Evolutionary conservation across 2,113 vertebrate genomes (phyloP), one percentile per base, ranked within the genome.

Genomic region (Cettia cetti): DNA sequence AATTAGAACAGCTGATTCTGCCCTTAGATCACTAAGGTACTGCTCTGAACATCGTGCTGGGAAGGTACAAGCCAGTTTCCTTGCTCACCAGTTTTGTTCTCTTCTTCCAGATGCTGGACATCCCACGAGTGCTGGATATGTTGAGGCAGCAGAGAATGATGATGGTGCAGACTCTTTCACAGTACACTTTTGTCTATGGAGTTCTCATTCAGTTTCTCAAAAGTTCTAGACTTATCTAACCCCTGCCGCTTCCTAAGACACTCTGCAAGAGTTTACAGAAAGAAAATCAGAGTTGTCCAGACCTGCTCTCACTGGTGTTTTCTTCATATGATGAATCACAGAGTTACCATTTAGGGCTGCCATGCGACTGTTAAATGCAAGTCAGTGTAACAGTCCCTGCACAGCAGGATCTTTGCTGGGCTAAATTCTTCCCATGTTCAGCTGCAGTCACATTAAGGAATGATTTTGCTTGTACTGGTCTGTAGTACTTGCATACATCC

Each of bases 171-270:
- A 99, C 99, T 2, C 97, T 99, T 76, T 98, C 99, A 0, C 99
- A 99, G 97, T 99, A 99, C 97, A 99, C 97, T 22, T 99, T 99
- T 9, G 98, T 99, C 89, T 99, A 99, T 96, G 98, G 98, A 95
- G 99, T 99, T 72, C 98, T 99, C 92, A 99, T 99, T 92, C 98
- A 99, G 96, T 99, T 99, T 97, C 98, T 99, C 86, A 99, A 98
- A 90, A 99, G 99, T 96, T 99, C 99, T 70, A 97, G 99, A 96
- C 99, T 99, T 94, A 99, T 99, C 86, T 99, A 96, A 98, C 44
- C 82, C 79, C 74, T 85, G 17, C 35, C 16, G 10, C 63, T 87
- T 80, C 64, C 18, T 39, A 37, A 13, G 57, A 92, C 86, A 89
- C 86, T 76, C 37, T 65, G 16, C 80, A 87, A 64, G 92, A 76